phyloP scores from a whole-genome alignment of 2,797 vertebrate species.

The Oceanodroma leucorhoa region DNA sequence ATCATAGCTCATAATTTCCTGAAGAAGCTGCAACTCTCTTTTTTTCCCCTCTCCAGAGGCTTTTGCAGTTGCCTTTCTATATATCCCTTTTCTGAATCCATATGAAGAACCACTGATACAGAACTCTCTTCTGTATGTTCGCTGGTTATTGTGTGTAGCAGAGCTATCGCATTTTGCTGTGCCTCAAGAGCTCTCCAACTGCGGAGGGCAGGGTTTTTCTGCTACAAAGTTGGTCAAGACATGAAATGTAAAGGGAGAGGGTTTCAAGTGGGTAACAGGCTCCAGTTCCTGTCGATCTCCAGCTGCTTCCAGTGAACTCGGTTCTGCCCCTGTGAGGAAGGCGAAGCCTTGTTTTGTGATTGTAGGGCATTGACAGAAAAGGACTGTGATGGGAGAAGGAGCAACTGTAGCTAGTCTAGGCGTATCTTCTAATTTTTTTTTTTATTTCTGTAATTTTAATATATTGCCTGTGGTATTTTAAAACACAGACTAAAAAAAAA shows the following conservation, averaged over 20 bases:
- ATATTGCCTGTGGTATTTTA: neutral
- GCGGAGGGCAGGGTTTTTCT: neutral
- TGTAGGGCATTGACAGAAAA: neutral
- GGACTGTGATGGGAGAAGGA: neutral
- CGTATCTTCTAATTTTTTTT: neutral
- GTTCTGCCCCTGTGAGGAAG: neutral
- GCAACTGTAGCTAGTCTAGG: neutral
- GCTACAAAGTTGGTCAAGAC: neutral
- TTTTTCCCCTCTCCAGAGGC: fast-evolving
- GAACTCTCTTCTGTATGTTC: neutral
- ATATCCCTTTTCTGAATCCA: neutral
- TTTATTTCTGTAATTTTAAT: neutral
- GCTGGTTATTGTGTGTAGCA: neutral
- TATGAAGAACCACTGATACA: neutral
- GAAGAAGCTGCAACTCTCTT: neutral
- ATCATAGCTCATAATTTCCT: neutral
- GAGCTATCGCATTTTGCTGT: neutral
- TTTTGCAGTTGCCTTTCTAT: neutral
- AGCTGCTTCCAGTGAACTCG: neutral
- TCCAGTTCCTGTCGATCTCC: neutral
- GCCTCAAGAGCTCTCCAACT: neutral
- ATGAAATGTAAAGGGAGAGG: neutral
- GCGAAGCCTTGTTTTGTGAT: neutral
- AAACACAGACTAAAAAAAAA: neutral
- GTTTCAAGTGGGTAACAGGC: neutral